Evolutionary conservation across 2,113 vertebrate species (phyloP).

Genomic region (Odontophorus gujanensis): DNA sequence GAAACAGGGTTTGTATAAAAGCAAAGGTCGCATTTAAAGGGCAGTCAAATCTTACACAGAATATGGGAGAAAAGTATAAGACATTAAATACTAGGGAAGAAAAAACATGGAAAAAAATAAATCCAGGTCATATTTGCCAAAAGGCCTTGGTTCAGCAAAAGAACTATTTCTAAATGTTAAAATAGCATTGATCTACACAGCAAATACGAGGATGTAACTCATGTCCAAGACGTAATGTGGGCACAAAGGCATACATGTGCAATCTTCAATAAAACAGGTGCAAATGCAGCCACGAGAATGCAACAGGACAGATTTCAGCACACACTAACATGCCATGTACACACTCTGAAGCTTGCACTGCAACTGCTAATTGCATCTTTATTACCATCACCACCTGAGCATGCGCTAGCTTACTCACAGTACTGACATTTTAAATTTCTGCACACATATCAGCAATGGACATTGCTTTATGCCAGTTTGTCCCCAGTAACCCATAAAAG

Average conservation of each 20-base stretch:
- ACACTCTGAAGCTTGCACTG: background rate
- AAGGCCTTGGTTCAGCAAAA: background rate
- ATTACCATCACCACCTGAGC: background rate
- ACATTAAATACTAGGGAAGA: background rate
- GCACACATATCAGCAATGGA: fast-evolving
- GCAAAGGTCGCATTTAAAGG: background rate
- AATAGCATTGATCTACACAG: background rate
- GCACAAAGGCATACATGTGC: fast-evolving
- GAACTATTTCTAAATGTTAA: background rate
- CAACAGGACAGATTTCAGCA: background rate
- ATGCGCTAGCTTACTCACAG: background rate
- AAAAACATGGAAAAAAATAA: background rate
- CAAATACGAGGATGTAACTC: background rate
- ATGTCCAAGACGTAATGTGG: background rate
- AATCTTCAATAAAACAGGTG: background rate
- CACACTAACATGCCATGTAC: background rate
- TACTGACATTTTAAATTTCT: background rate
- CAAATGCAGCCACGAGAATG: background rate
- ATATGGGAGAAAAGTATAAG: background rate
- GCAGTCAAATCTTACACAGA: background rate
- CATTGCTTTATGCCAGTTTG: fast-evolving
- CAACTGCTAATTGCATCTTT: background rate
- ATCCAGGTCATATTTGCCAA: background rate
- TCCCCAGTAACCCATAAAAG: background rate
- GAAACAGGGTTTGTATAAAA: background rate